Evolutionary conservation across 2,797 vertebrate genomes (phyloP).

Genomic region (Zalophus californianus): DNA sequence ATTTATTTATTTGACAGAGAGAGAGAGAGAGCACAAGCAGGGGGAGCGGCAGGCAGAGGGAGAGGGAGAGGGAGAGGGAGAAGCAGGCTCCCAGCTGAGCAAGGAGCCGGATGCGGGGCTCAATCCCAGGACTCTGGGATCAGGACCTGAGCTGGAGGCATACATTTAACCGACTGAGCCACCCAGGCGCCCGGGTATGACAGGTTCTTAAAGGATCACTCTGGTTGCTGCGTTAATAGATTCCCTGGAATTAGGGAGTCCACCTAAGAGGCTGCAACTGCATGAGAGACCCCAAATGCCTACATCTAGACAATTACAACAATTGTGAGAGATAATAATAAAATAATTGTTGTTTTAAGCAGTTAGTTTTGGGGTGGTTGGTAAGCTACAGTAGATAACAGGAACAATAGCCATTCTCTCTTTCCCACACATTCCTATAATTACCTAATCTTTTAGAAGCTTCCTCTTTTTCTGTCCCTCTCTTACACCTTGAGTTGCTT

Average conservation of each 20-base stretch:
- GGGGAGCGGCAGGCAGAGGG: too few relatives aligned
- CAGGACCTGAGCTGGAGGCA: too few relatives aligned
- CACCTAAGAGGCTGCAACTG: neutral
- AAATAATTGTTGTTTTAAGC: conserved; percentile 5
- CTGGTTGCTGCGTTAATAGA: neutral
- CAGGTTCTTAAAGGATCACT: conserved; percentile 13
- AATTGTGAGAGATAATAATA: neutral
- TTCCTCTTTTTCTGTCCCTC: neutral
- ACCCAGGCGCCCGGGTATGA: neutral
- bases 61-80: too few relatives aligned
- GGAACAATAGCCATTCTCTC: neutral
- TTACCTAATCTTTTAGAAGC: neutral
- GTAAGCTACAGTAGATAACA: neutral
- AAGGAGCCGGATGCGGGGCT: too few relatives aligned
- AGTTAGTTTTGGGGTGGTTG: neutral
- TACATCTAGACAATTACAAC: conserved; percentile 1
- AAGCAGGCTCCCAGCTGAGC: too few relatives aligned
- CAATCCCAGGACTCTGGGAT: too few relatives aligned
- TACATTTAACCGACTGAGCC: too few relatives aligned
- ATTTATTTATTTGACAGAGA: too few relatives aligned
- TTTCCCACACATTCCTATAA: neutral
- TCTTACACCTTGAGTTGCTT: conserved; percentile 3
- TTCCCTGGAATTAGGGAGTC: neutral
- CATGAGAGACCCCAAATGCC: neutral
- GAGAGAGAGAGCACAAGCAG: too few relatives aligned